Conservation (phyloP, 2,888 invertebrate species). For the Metopia argyrocephala region DNA sequence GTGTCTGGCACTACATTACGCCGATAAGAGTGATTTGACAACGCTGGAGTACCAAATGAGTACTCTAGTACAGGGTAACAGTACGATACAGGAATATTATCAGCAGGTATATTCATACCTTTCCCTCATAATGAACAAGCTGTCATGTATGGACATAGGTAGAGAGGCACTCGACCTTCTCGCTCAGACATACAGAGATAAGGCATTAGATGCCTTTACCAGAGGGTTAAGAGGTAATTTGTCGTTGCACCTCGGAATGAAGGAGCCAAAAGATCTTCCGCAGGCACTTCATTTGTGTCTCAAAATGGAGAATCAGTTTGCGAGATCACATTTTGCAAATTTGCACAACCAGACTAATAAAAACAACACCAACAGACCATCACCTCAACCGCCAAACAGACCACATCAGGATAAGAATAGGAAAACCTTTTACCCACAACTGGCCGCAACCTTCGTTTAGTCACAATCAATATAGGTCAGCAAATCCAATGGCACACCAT, state of each 20-base stretch:
- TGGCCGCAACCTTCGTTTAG: neutral
- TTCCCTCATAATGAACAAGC: conserved; percentile 26
- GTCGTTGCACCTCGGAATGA: conserved; percentile 16
- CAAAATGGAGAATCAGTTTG: no score
- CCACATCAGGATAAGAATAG: no score
- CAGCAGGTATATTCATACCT: conserved; percentile 31
- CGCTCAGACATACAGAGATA: conserved; percentile 33
- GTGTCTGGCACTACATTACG: conserved; percentile 55
- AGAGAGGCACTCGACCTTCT: conserved; percentile 1
- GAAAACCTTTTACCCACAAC: no score
- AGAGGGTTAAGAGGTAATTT: no score
- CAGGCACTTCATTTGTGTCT: no score
- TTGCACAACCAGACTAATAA: neutral
- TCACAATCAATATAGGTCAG: neutral
- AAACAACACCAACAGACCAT: neutral
- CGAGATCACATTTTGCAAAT: neutral
- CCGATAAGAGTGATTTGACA: conserved; percentile 45
- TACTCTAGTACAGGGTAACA: conserved; percentile 38
- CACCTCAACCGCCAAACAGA: no score
- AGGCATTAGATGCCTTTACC: conserved; percentile 11
- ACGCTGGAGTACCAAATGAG: conserved; percentile 56
- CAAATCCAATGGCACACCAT: neutral
- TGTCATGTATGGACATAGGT: conserved; percentile 17
- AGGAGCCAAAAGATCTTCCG: no score
- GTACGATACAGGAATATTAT: conserved; percentile 49